Percentiles rank a stretch among this genome's conserved stretches.
These are phyloP conservation scores for Callithrix jacchus DNA, from an alignment of 2,113 vertebrate genomes.

Conservation along the genomic window DNA sequence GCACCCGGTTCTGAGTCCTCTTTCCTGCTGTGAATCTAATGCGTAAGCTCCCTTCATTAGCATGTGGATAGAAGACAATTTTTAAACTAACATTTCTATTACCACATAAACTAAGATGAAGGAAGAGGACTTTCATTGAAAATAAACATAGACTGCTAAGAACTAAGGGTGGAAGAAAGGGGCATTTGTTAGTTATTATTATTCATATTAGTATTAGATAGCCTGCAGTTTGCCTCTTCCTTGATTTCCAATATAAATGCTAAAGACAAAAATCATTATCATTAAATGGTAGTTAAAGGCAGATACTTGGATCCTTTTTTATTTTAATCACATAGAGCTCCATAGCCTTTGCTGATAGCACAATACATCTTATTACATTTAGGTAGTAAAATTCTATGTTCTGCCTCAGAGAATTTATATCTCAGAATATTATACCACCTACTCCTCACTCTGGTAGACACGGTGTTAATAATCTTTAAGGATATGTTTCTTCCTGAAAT, in stretches of 20 bases:
- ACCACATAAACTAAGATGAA: conserved; percentile 66
- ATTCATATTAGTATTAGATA: conserved; percentile 77
- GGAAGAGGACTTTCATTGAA: conserved; percentile 61
- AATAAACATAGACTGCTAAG: conserved; percentile 61
- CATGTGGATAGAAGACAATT: conserved; percentile 51
- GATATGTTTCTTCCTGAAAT: conserved; percentile 62
- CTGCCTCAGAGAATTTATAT: conserved; percentile 85
- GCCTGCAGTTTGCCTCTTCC: conserved; percentile 75
- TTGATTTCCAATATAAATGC: conserved; percentile 82
- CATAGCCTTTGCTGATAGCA: conserved; percentile 84
- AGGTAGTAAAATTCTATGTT: conserved; percentile 85
- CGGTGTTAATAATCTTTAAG: conserved; percentile 82
- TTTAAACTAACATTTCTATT: conserved; percentile 71
- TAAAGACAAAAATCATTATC: conserved; percentile 83
- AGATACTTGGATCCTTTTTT: conserved; percentile 81
- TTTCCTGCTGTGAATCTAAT: conserved; percentile 71
- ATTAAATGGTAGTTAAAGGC: conserved; percentile 85
- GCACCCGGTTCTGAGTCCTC: conserved; percentile 13
- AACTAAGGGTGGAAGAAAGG: conserved; percentile 63
- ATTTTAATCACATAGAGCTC: conserved; percentile 85
- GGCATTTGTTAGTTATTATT: conserved; percentile 79
- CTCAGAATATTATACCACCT: conserved; percentile 78
- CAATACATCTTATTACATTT: conserved; percentile 85
- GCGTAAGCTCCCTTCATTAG: conserved; percentile 47
- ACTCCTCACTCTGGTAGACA: conserved; percentile 77